phyloP scores from a whole-genome alignment of 2,888 invertebrate genomes.

The Enchytraeus crypticus region DNA sequence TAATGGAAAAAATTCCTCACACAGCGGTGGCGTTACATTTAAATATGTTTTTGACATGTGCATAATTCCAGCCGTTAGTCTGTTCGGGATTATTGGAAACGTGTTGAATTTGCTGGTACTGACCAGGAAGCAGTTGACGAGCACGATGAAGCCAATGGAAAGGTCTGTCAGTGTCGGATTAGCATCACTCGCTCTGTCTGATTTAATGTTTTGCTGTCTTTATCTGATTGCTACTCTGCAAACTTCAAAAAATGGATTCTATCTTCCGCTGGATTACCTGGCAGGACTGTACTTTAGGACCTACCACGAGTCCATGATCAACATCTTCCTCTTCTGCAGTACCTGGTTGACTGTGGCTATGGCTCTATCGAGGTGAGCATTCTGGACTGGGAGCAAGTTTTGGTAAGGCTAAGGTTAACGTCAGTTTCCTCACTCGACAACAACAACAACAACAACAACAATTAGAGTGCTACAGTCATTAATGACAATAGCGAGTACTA shows the following conservation, averaged over 20 bases:
- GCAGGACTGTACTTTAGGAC: constrained; percentile 35
- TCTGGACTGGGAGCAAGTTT: too few relatives aligned
- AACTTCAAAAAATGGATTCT: constrained; percentile 49
- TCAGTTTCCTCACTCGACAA: too few relatives aligned
- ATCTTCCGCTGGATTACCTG: constrained; percentile 52
- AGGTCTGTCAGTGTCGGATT: constrained; percentile 69
- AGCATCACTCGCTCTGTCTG: constrained; percentile 67
- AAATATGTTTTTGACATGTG: too few relatives aligned
- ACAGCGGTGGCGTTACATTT: too few relatives aligned
- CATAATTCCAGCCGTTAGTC: constrained; percentile 19
- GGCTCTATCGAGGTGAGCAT: constrained; percentile 57
- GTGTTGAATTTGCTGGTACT: constrained; percentile 69
- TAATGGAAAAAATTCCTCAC: too few relatives aligned
- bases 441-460: too few relatives aligned
- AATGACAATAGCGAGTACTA: too few relatives aligned
- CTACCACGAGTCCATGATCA: constrained; percentile 37
- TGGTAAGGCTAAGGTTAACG: too few relatives aligned
- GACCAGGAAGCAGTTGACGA: constrained; percentile 53
- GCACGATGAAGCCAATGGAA: constrained; percentile 59
- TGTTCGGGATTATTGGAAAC: constrained; percentile 68
- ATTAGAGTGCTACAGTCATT: too few relatives aligned
- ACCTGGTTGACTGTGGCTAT: constrained; percentile 67
- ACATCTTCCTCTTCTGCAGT: constrained; percentile 56
- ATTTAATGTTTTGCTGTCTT: constrained; percentile 54
- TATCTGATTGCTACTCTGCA: constrained; percentile 55